Conservation (phyloP, 2,797 vertebrate genomes). For the Hozukius guyotensis region DNA sequence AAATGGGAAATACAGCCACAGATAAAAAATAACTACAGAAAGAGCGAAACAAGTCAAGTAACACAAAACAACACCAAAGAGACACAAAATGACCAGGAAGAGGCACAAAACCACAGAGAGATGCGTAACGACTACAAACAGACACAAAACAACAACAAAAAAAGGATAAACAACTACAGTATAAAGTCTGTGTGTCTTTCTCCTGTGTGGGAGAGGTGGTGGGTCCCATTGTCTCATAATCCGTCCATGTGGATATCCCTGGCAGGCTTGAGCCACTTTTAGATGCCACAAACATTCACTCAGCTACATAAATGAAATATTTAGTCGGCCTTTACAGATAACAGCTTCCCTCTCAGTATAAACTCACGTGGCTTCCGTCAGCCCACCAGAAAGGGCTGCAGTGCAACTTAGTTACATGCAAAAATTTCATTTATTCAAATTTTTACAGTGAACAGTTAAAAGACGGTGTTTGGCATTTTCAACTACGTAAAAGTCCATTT, state of each 20-base stretch:
- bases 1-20: no score
- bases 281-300: constrained; percentile 68
- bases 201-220: no score
- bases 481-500: neutral
- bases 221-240: neutral
- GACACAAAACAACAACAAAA: neutral
- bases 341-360: constrained; percentile 52
- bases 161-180: neutral
- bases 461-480: constrained; percentile 1
- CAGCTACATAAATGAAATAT: constrained; percentile 80
- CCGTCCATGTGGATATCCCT: constrained; percentile 18
- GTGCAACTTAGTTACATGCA: constrained; percentile 15
- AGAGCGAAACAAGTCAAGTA: no score
- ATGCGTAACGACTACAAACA: neutral
- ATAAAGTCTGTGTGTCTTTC: neutral
- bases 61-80: no score
- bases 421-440: neutral
- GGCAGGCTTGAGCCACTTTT: constrained; percentile 42
- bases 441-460: neutral
- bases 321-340: constrained; percentile 77
- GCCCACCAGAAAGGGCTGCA: constrained; percentile 24
- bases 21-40: no score
- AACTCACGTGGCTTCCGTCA: constrained; percentile 29
- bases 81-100: neutral
- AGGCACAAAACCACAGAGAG: neutral